These are phyloP conservation scores for Sus scrofa DNA, from an alignment of 2,113 vertebrate genomes.

Conservation along the genomic window DNA sequence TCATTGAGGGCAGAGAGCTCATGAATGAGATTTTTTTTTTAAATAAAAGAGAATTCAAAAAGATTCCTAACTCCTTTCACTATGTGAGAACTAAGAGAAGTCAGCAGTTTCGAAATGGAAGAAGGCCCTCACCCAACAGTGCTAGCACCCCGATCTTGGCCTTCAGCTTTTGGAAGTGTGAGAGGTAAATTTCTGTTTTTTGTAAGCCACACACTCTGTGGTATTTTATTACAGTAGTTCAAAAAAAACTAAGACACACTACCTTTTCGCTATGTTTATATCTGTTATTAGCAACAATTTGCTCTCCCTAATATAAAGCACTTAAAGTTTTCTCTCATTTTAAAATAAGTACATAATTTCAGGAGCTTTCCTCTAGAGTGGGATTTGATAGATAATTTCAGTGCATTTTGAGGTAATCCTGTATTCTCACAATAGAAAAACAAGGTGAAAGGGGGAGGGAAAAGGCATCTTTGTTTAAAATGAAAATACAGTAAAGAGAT, in stretches of 20 bases:
- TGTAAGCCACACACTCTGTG: not conserved
- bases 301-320: not conserved
- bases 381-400: not conserved
- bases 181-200: no score
- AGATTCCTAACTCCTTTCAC: not conserved
- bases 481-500: not conserved
- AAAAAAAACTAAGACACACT: not conserved
- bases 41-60: not conserved
- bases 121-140: not conserved
- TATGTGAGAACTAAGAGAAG: not conserved
- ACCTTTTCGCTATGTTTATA: not conserved
- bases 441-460: no score
- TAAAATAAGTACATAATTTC: not conserved
- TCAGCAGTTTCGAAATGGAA: not conserved
- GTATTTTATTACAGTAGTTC: not conserved
- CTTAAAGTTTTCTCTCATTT: not conserved
- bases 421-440: no score
- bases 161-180: no score
- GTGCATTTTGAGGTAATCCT: no score
- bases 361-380: not conserved
- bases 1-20: not conserved
- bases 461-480: not conserved
- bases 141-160: not conserved
- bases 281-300: not conserved
- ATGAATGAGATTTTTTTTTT: not conserved